Conservation (phyloP, 1,140 invertebrate species). For the Atta colombica region DNA sequence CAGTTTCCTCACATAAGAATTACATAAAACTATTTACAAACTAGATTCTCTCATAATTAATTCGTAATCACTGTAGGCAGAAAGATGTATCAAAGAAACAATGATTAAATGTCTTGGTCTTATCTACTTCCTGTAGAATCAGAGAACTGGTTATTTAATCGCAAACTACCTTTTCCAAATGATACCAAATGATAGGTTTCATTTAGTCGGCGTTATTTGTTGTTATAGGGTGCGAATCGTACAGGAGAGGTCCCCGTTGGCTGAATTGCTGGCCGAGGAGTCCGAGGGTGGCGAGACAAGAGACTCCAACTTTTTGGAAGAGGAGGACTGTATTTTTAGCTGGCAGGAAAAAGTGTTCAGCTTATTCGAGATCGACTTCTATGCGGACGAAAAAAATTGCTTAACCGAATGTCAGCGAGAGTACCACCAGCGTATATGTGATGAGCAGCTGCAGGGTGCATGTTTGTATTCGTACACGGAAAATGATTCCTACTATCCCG, state of each 20-base stretch:
- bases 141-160: constrained; percentile 67
- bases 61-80: not conserved
- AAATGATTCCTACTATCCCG: constrained; percentile 80
- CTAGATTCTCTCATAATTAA: not conserved
- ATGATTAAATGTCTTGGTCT: not conserved
- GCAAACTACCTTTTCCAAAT: constrained; percentile 48
- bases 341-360: constrained; percentile 86
- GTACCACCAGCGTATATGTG: constrained; percentile 78
- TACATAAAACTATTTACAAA: constrained; percentile 3
- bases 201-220: constrained; percentile 69
- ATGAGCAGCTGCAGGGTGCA: constrained; percentile 66
- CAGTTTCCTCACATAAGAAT: not conserved
- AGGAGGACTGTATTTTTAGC: constrained; percentile 80
- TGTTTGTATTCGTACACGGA: constrained; percentile 82
- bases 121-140: not conserved
- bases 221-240: constrained; percentile 83
- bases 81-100: not conserved
- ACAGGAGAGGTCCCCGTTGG: constrained; percentile 83
- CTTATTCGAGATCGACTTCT: constrained; percentile 81
- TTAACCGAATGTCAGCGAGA: constrained; percentile 79
- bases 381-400: constrained; percentile 83
- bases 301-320: constrained; percentile 82
- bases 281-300: constrained; percentile 74
- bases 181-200: constrained; percentile 34
- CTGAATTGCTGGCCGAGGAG: constrained; percentile 83